These are phyloP conservation scores for Pseudonaja textilis DNA, from an alignment of 2,113 vertebrate species.

Conservation along the genomic window DNA sequence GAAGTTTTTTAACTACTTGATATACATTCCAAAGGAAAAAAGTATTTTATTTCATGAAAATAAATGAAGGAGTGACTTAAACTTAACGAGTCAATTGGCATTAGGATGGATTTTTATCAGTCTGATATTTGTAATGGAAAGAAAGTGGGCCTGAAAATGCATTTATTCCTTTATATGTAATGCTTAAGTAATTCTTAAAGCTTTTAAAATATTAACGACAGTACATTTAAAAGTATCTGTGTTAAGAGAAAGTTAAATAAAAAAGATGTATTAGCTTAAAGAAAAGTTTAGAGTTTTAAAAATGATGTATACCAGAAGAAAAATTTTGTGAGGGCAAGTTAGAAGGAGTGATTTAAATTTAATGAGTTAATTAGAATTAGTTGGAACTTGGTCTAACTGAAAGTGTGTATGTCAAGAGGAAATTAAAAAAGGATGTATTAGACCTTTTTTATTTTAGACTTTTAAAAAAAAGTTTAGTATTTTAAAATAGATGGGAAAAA, in stretches of 20 bases:
- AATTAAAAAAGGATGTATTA: background rate
- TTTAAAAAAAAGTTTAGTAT: background rate
- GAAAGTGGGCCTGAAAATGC: too few relatives aligned
- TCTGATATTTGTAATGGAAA: too few relatives aligned
- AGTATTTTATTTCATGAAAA: too few relatives aligned
- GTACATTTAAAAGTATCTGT: background rate
- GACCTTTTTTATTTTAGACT: background rate
- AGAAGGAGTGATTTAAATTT: background rate
- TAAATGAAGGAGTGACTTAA: background rate
- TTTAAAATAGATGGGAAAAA: background rate
- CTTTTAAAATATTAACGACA: background rate
- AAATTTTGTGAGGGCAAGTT: background rate
- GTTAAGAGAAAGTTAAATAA: background rate
- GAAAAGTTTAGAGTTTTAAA: background rate
- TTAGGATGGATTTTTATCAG: too few relatives aligned
- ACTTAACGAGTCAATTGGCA: background rate
- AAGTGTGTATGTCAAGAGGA: background rate
- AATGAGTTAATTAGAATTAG: background rate
- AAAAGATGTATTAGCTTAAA: background rate
- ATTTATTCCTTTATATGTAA: background rate
- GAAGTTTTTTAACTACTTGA: too few relatives aligned
- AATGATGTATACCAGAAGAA: background rate
- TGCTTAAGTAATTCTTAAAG: background rate
- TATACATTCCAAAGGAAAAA: too few relatives aligned
- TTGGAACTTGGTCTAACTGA: background rate